Evolutionary conservation across 2,797 vertebrate species (phyloP).

Genomic region (Brachyalestes nurse): DNA sequence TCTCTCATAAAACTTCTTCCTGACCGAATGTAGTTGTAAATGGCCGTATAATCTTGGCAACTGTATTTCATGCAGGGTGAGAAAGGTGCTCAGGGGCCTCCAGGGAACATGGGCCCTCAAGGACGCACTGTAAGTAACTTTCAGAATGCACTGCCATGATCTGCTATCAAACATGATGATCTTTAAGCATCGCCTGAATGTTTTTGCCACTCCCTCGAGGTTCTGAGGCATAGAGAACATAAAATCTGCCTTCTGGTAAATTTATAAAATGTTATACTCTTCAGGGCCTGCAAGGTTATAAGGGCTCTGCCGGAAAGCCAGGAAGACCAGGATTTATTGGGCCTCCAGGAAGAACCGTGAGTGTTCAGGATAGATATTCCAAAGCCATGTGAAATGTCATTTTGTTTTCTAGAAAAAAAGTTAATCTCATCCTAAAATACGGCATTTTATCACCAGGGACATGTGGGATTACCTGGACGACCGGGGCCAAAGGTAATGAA

Average conservation of each 20-base stretch:
- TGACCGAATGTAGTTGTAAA: conserved; percentile 38
- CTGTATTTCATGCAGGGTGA: conserved; percentile 76
- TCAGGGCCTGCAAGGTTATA: conserved; percentile 78
- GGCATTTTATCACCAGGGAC: conserved; percentile 74
- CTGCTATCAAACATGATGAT: conserved; percentile 49
- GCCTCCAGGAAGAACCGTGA: conserved; percentile 78
- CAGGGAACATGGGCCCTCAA: conserved; percentile 81
- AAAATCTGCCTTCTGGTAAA: conserved; percentile 62
- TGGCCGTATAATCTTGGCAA: not conserved
- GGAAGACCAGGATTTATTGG: conserved; percentile 83
- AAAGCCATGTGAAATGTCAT: conserved; percentile 58
- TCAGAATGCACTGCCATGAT: not conserved
- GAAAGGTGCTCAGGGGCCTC: conserved; percentile 74
- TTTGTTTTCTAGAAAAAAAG: conserved; percentile 61
- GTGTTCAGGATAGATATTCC: conserved; percentile 63
- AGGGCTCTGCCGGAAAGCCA: conserved; percentile 80
- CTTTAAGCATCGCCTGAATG: conserved; percentile 31
- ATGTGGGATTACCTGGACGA: conserved; percentile 75
- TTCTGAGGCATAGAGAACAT: conserved; percentile 51
- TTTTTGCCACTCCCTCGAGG: conserved; percentile 17
- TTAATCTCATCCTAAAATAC: conserved; percentile 57
- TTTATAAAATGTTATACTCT: conserved; percentile 71
- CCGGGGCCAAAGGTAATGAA: conserved; percentile 76
- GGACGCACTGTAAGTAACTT: conserved; percentile 78
- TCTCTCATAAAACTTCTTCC: not conserved